Percentiles rank a stretch among this genome's conserved stretches.
These are phyloP conservation scores for Pollachius pollachius DNA, from an alignment of 2,113 vertebrate species.

Conservation along the genomic window DNA sequence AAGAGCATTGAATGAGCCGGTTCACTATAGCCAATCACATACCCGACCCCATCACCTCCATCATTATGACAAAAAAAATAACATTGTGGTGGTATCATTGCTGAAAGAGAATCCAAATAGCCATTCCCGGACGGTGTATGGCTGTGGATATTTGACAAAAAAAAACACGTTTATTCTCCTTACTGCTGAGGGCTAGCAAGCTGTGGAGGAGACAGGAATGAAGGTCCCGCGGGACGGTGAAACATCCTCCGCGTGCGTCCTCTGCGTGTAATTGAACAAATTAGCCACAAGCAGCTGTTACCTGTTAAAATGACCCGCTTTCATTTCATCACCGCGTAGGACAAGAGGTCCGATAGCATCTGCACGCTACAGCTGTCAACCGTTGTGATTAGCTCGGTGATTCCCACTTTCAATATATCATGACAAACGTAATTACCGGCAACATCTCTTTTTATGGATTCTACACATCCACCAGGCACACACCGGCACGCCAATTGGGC, in stretches of 20 bases:
- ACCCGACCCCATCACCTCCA: too few relatives aligned
- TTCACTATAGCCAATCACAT: too few relatives aligned
- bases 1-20: too few relatives aligned
- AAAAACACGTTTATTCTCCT: too few relatives aligned
- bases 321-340: constrained; percentile 66
- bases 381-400: constrained; percentile 64
- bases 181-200: too few relatives aligned
- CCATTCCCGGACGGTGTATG: too few relatives aligned
- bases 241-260: constrained; percentile 64
- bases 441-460: constrained; percentile 78
- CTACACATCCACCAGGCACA: constrained; percentile 62
- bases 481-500: constrained; percentile 61
- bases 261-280: constrained; percentile 75
- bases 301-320: constrained; percentile 78
- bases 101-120: too few relatives aligned
- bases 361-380: constrained; percentile 75
- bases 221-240: constrained; percentile 49
- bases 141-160: too few relatives aligned
- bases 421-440: constrained; percentile 76
- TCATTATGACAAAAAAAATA: too few relatives aligned
- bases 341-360: constrained; percentile 77
- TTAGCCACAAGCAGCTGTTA: constrained; percentile 77
- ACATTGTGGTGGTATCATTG: too few relatives aligned
- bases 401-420: constrained; percentile 70
- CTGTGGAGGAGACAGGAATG: constrained; percentile 10